Percentiles rank a stretch among this genome's conserved stretches.
Evolutionary conservation across 2,888 invertebrate species (phyloP).

Genomic region (Allacma fusca): DNA sequence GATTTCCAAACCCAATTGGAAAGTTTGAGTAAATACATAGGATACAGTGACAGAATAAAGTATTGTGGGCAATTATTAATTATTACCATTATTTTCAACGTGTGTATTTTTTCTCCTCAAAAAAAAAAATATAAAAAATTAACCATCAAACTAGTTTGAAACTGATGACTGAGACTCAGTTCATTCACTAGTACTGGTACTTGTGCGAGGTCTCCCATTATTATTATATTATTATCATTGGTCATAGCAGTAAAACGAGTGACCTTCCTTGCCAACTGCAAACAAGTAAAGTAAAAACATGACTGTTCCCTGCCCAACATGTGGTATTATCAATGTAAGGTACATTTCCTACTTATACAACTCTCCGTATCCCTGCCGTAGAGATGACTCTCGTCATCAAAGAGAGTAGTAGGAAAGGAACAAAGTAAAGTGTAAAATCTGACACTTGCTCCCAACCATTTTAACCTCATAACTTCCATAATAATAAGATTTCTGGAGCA

Average conservation of each 20-base stretch:
- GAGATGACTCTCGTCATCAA: background rate
- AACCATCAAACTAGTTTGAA: background rate
- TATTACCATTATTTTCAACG: background rate
- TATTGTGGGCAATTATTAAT: background rate
- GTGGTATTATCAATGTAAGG: background rate
- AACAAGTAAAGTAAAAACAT: background rate
- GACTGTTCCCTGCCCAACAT: background rate
- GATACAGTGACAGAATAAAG: too few species aligned
- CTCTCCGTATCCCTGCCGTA: background rate
- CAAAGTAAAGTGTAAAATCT: slow-evolving; percentile 3
- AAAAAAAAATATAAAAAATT: too few species aligned
- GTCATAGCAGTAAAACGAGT: slow-evolving; percentile 2
- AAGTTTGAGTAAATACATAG: too few species aligned
- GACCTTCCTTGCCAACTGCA: slow-evolving; percentile 20
- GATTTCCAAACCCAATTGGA: too few species aligned
- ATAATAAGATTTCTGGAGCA: slow-evolving; percentile 4
- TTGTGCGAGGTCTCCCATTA: background rate
- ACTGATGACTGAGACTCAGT: background rate
- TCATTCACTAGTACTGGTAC: background rate
- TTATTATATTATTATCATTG: slow-evolving; percentile 17
- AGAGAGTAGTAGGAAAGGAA: background rate
- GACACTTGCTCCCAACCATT: background rate
- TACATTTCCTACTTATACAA: background rate
- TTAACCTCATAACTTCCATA: background rate
- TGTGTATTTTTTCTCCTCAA: background rate